Conservation (phyloP, 2,113 vertebrate genomes). For the Podocnemis expansa region DNA sequence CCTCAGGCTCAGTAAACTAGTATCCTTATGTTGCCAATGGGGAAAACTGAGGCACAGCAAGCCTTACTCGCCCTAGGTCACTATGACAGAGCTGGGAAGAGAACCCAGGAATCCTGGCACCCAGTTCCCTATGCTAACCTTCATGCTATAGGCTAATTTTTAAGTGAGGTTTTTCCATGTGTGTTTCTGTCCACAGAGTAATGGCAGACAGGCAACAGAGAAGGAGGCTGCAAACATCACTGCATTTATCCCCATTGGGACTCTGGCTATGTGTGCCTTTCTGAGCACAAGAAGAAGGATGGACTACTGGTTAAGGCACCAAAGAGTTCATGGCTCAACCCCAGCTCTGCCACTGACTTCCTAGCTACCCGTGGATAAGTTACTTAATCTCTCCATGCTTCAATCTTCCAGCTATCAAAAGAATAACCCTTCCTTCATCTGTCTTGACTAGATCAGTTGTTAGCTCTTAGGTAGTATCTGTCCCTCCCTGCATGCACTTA, state of each 20-base stretch:
- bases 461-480: neutral
- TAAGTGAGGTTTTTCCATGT: neutral
- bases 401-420: neutral
- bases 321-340: neutral
- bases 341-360: neutral
- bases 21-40: neutral
- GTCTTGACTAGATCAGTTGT: neutral
- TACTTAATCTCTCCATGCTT: neutral
- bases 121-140: neutral
- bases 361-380: neutral
- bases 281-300: neutral
- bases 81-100: accelerated
- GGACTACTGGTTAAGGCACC: neutral
- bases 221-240: neutral
- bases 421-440: neutral
- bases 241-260: neutral
- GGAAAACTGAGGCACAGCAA: slow-evolving; percentile 61
- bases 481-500: neutral
- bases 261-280: neutral
- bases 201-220: neutral
- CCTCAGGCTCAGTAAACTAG: neutral
- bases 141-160: neutral
- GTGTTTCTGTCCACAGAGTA: neutral
- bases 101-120: neutral
- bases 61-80: neutral